phyloP scores from a whole-genome alignment of 2,113 vertebrate genomes.

The Triplophysa rosa region DNA sequence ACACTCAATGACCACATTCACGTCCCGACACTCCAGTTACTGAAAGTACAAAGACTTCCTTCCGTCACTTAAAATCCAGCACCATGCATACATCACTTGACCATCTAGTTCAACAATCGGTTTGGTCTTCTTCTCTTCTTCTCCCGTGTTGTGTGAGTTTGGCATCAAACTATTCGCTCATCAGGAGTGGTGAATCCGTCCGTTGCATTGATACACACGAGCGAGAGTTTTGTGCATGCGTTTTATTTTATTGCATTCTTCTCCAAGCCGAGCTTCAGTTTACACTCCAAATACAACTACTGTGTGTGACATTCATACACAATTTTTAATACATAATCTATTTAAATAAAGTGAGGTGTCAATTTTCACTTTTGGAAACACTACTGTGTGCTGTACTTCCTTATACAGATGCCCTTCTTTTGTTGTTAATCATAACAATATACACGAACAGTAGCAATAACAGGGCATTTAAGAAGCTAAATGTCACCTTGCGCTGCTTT shows the following conservation, averaged over 20 bases:
- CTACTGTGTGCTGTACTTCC: not conserved
- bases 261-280: no score
- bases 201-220: not conserved
- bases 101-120: no score
- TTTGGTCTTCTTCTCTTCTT: no score
- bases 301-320: no score
- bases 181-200: not conserved
- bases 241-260: no score
- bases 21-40: slow-evolving; percentile 11
- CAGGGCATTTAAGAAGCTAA: not conserved
- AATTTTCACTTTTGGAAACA: no score
- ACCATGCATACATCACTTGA: not conserved
- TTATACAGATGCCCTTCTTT: not conserved
- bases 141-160: slow-evolving; percentile 1
- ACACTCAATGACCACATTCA: slow-evolving; percentile 54
- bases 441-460: not conserved
- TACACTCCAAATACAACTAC: no score
- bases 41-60: not conserved
- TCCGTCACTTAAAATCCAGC: not conserved
- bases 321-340: no score
- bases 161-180: slow-evolving; percentile 2
- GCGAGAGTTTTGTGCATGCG: not conserved
- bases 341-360: no score
- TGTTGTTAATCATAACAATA: not conserved
- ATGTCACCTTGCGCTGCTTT: slow-evolving; percentile 36